These are phyloP conservation scores for Nyctereutes procyonoides DNA, from an alignment of 2,113 vertebrate genomes.

Conservation along the genomic window DNA sequence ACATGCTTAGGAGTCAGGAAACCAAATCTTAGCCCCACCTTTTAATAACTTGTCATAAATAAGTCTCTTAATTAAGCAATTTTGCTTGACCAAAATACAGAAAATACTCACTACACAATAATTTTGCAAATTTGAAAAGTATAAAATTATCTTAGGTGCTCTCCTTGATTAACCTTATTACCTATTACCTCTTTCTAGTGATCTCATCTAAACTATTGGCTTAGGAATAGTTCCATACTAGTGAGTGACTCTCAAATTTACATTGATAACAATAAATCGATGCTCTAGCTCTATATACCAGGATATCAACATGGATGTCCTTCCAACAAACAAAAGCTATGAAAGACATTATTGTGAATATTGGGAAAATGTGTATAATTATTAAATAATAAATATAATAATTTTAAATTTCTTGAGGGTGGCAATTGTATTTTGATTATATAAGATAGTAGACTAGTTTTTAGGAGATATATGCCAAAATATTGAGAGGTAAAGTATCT, in stretches of 20 bases:
- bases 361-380: not conserved
- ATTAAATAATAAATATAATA: not conserved
- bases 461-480: not conserved
- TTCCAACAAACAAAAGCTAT: not conserved
- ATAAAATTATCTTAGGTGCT: not conserved
- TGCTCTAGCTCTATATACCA: not conserved
- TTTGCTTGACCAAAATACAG: not conserved
- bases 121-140: slow-evolving; percentile 1
- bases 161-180: not conserved
- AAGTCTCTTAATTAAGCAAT: not conserved
- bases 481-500: not conserved
- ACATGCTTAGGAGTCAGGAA: not conserved
- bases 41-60: not conserved
- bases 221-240: not conserved
- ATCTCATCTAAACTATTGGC: not conserved
- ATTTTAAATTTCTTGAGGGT: not conserved
- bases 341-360: not conserved
- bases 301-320: not conserved
- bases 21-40: not conserved
- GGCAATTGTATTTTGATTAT: not conserved
- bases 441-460: not conserved
- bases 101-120: not conserved
- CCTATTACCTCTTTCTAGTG: not conserved
- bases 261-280: not conserved
- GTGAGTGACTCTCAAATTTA: not conserved